These are phyloP conservation scores for Prietella phreatophila DNA, from an alignment of 2,113 vertebrate species.

Conservation along the genomic window DNA sequence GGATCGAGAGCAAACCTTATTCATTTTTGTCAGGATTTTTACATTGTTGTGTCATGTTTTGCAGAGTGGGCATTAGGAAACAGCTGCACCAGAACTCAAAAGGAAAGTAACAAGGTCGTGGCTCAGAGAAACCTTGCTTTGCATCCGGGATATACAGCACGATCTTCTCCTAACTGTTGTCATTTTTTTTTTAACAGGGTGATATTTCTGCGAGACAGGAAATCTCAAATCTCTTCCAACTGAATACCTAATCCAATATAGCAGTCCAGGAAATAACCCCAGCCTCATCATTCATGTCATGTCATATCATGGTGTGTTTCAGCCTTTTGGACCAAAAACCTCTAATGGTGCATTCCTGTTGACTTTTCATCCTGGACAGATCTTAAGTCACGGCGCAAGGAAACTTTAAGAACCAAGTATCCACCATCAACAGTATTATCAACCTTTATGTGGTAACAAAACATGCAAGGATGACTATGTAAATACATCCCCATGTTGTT, in stretches of 20 bases:
- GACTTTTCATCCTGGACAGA: background rate
- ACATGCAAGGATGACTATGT: background rate
- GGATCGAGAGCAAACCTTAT: conserved; percentile 34
- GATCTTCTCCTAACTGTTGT: background rate
- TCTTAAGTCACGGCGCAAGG: background rate
- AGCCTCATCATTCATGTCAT: conserved; percentile 54
- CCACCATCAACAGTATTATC: background rate
- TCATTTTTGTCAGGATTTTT: conserved; percentile 57
- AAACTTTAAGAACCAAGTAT: background rate
- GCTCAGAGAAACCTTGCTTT: conserved; percentile 13
- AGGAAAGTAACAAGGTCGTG: background rate
- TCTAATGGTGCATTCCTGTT: background rate
- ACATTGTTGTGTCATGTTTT: conserved; percentile 55
- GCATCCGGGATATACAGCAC: conserved; percentile 2
- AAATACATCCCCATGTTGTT: background rate
- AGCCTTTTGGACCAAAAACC: background rate
- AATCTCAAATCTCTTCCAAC: background rate
- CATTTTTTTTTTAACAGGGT: background rate
- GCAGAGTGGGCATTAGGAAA: conserved; percentile 64
- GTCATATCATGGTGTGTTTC: conserved; percentile 51
- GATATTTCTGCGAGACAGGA: conserved; percentile 7
- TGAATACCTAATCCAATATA: conserved; percentile 61
- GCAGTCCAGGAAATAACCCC: conserved; percentile 54
- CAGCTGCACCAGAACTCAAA: conserved; percentile 64
- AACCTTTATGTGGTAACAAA: background rate